Conservation (phyloP, 2,113 vertebrate species). For the Poeciliopsis occidentalis region DNA sequence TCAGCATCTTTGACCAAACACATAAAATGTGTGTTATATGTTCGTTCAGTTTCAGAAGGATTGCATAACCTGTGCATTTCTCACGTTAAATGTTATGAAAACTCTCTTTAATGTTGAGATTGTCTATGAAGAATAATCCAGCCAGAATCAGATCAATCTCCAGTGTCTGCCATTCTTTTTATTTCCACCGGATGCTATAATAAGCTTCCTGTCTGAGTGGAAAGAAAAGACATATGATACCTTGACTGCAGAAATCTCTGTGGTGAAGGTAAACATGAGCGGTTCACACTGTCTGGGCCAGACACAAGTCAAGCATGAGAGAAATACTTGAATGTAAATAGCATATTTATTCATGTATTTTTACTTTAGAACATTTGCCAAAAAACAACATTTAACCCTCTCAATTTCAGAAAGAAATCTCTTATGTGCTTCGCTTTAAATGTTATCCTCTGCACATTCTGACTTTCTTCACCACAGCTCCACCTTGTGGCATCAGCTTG, state of each 20-base stretch:
- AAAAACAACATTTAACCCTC: neutral
- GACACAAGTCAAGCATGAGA: neutral
- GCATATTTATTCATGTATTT: too few relatives aligned
- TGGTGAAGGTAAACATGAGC: neutral
- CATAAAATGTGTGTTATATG: neutral
- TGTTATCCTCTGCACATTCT: neutral
- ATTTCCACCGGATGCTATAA: neutral
- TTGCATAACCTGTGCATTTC: neutral
- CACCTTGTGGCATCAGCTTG: slow-evolving; percentile 2
- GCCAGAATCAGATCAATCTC: neutral
- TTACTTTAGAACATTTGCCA: neutral
- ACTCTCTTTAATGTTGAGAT: neutral
- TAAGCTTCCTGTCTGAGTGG: neutral
- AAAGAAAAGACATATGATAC: neutral
- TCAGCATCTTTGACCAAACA: neutral
- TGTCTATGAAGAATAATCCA: neutral
- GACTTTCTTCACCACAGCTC: neutral
- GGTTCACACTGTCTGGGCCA: neutral
- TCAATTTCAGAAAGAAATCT: neutral
- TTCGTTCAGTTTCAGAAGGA: neutral
- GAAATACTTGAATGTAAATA: neutral
- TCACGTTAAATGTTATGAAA: neutral
- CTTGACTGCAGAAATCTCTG: neutral
- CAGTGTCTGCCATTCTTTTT: neutral
- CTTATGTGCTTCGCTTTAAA: neutral